Evolutionary conservation across 2,888 invertebrate genomes (phyloP), one percentile per base, ranked within the genome.

Genomic region (Tipula helvola): DNA sequence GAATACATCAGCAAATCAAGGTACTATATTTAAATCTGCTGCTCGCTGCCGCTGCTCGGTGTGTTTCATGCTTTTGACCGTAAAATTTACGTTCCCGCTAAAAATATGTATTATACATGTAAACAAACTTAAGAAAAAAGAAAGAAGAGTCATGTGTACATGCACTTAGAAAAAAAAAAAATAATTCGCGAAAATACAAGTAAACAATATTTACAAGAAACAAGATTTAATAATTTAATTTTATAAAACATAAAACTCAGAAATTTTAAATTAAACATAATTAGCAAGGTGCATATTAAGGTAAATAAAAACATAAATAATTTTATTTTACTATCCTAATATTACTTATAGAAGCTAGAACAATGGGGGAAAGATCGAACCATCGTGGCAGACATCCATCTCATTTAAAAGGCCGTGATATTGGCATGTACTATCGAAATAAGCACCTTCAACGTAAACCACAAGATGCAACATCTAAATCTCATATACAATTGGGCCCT

Each of bases 371-470:
- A 1, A 71, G 71, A 28, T 18, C 12, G 7, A 10, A 7, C 8
- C 71, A 18, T 0, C 71, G 71, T 12, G 71, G 2, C 1, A 18
- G 28, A 12, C 28, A 10, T 7, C 86, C 86, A 2, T 8, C 36
- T n/a, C 36, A 86, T 86, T 57, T 86, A 8, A 36, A 39, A 10
- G 86, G 86, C 10, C 28, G 36, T 10, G 86, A 52, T 57, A 86
- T 86, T 86, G 86, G 86, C 5, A 28, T 86, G 36, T 52, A 57
- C 39, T 86, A 86, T 57, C 28, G 52, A 16, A 86, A 86, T 52
- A 4, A 8, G 7, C 36, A 86, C 36, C n/a, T 5, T 39, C n/a
- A 52, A 86, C n/a, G n/a, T 13, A n/a, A 36, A 86, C 2, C 5
- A n/a, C n/a, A 86, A 16, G 57, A 39, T 39, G 52, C 36, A 84